phyloP scores from a whole-genome alignment of 2,113 vertebrate genomes.

The Bujurquina vittata region DNA sequence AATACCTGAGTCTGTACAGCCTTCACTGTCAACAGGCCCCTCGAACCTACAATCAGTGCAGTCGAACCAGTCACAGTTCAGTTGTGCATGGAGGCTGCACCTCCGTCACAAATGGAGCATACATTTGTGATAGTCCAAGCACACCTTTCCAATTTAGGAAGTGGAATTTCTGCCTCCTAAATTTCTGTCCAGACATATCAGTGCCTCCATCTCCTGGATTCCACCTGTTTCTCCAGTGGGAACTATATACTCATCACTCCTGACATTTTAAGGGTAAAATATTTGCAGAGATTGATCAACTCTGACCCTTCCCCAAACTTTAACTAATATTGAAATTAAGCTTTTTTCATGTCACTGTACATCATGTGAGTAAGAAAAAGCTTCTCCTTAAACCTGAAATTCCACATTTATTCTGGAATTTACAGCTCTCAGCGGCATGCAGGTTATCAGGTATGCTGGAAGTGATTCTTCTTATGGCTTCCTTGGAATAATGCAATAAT shows the following conservation, averaged over 20 bases:
- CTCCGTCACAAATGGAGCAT: too few relatives aligned
- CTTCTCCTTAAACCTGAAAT: not conserved
- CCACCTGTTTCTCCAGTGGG: accelerated
- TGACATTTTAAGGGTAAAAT: accelerated
- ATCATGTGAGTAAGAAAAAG: not conserved
- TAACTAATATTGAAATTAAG: too few relatives aligned
- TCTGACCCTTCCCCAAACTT: accelerated
- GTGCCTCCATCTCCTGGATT: not conserved
- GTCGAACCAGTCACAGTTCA: too few relatives aligned
- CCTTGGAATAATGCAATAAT: not conserved
- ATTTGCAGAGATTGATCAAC: not conserved
- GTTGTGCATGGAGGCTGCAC: not conserved
- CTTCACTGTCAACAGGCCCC: too few relatives aligned
- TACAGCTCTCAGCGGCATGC: not conserved
- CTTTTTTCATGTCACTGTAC: accelerated
- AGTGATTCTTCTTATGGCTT: not conserved
- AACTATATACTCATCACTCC: not conserved
- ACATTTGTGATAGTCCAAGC: not conserved
- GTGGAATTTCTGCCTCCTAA: not conserved
- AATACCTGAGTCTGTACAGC: not conserved
- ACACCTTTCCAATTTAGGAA: not conserved
- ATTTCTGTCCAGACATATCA: not conserved
- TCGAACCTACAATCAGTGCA: too few relatives aligned
- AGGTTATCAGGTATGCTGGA: accelerated
- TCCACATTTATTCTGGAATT: not conserved